A percentile compares a stretch with the other conserved stretches of the same genome.
These are phyloP conservation scores for Limonius californicus DNA, from an alignment of 1,140 invertebrate genomes.

Conservation along the genomic window DNA sequence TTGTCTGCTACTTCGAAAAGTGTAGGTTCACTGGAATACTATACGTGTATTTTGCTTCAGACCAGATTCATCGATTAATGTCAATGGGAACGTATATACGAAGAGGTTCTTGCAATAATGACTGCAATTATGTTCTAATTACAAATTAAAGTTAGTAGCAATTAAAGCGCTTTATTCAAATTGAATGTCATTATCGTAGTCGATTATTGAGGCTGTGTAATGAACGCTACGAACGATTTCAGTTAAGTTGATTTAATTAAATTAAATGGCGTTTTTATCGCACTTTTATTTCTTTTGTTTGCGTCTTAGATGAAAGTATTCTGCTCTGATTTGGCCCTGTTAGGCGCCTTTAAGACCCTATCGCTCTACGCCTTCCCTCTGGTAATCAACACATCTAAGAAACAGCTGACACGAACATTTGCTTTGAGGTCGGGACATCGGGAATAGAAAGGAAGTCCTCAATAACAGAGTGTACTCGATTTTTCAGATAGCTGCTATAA, in stretches of 20 bases:
- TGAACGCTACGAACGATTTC: conserved; percentile 11
- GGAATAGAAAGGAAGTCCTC: background rate
- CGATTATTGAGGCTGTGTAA: conserved; percentile 10
- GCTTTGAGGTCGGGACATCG: background rate
- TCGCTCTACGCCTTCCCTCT: background rate
- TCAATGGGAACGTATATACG: background rate
- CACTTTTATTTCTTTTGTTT: conserved; percentile 9
- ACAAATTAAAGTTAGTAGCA: conserved; percentile 17
- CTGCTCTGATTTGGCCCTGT: background rate
- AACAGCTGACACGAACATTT: background rate
- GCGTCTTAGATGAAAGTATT: conserved; percentile 9
- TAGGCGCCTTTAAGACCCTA: background rate
- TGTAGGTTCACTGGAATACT: no score
- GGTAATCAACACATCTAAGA: conserved; percentile 7
- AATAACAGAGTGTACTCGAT: background rate
- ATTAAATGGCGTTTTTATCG: conserved; percentile 5
- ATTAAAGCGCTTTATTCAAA: conserved; percentile 16
- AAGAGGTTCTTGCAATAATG: conserved; percentile 11
- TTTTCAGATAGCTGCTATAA: background rate
- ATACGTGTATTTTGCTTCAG: background rate
- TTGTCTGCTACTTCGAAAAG: no score
- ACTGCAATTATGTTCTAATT: conserved; percentile 14
- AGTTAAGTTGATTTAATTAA: conserved; percentile 16
- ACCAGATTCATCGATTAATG: conserved; percentile 10
- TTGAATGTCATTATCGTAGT: conserved; percentile 13